Conservation (phyloP, 2,113 vertebrate species). For the Mola mola region DNA sequence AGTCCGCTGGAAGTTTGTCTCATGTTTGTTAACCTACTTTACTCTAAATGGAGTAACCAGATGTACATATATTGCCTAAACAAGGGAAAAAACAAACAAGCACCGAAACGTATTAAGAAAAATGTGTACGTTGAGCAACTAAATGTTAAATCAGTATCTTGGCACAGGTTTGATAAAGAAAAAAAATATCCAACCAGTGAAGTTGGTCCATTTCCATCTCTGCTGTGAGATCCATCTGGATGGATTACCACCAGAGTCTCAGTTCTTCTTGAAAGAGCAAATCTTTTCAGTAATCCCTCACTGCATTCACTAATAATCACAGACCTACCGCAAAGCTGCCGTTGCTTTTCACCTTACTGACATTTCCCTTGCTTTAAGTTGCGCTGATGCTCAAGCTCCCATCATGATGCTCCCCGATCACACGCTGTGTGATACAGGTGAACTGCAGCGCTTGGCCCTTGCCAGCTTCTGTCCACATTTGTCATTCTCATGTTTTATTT, state of each 20-base stretch:
- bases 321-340: slow-evolving; percentile 37
- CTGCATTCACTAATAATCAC: slow-evolving; percentile 25
- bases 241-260: slow-evolving; percentile 50
- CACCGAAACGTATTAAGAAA: no score
- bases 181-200: slow-evolving; percentile 17
- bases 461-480: slow-evolving; percentile 63
- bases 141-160: not conserved
- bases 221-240: slow-evolving; percentile 48
- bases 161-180: slow-evolving; percentile 1
- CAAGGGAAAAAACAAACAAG: no score
- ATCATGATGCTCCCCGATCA: slow-evolving; percentile 49
- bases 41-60: no score
- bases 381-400: slow-evolving; percentile 28
- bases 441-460: slow-evolving; percentile 38
- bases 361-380: slow-evolving; percentile 34
- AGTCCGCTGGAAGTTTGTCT: no score
- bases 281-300: slow-evolving; percentile 48
- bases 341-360: slow-evolving; percentile 42
- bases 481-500: slow-evolving; percentile 63
- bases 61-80: no score
- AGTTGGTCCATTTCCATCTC: slow-evolving; percentile 30
- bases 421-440: slow-evolving; percentile 47
- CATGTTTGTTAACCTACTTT: no score
- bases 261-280: slow-evolving; percentile 59
- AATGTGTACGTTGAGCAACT: not conserved